Conservation (phyloP, 2,113 vertebrate genomes). For the Lethenteron reissneri region DNA sequence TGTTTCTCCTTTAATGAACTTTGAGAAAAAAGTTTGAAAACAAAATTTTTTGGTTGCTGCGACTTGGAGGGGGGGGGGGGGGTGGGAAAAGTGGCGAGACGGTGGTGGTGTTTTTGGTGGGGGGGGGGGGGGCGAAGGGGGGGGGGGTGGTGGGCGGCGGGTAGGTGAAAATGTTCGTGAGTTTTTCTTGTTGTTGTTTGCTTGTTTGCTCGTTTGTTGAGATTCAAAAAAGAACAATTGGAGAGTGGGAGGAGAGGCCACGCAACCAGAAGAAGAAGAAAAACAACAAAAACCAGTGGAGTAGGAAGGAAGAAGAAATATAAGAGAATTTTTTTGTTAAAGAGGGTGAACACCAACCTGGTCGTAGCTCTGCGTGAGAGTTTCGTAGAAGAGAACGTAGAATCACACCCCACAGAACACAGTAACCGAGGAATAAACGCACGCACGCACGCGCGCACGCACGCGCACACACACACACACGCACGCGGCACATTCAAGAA, state of each 20-base stretch:
- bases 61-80: too few relatives aligned
- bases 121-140: too few relatives aligned
- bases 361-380: slow-evolving; percentile 1
- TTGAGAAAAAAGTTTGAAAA: too few relatives aligned
- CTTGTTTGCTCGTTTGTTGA: too few relatives aligned
- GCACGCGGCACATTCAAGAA: not conserved
- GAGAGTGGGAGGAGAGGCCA: not conserved
- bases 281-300: not conserved
- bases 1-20: too few relatives aligned
- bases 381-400: not conserved
- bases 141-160: too few relatives aligned
- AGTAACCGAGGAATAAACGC: not conserved
- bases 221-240: not conserved
- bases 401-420: not conserved
- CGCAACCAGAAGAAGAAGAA: not conserved
- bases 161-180: too few relatives aligned
- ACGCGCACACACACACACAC: not conserved
- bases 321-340: not conserved
- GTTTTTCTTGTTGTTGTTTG: too few relatives aligned
- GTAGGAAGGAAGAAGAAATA: not conserved
- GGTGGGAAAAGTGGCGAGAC: too few relatives aligned
- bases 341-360: not conserved
- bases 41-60: too few relatives aligned
- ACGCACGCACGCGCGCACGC: not conserved
- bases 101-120: too few relatives aligned